Evolutionary conservation across 2,797 vertebrate genomes (phyloP), one percentile per base, ranked within the genome.

Genomic region (Pteronotus mesoamericanus): DNA sequence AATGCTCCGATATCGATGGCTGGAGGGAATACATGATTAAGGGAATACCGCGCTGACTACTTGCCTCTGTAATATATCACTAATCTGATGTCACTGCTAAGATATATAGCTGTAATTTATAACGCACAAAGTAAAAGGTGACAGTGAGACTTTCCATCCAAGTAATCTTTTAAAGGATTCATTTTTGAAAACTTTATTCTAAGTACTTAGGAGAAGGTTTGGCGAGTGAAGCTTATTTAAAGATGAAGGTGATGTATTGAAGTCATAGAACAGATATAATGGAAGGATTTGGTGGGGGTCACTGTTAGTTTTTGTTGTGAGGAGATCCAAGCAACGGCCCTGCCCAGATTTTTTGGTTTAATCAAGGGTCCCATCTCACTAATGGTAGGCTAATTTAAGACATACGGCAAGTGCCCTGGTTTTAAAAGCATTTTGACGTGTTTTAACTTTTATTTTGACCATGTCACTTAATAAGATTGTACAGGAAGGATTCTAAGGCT

Each of bases 41-140:
- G 97, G 94, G 97, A 98, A 97, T 93, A 97, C 34, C 55, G 24
- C 74, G 57, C 87, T 97, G 98, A 98, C 98, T 95, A 97, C 91
- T 93, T 91, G 78, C 48, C 91, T 96, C 55, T 91, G 48, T 68
- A 97, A 97, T 97, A 94, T 48, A 98, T 98, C 96, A 97, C 98
- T 97, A 96, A 96, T 97, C 97, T 97, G 89, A 92, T 97, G 97
- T 96, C 96, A 95, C 57, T 34, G 7, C 51, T 86, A 97, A 85
- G 78, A 97, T 95, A 89, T 88, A 82, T 86, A 91, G 96, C 53
- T 93, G 94, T 93, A 97, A 98, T 97, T 98, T 96, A 97, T 86
- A 95, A 97, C 82, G 89, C 7, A 37, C 96, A 96, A 85, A 89
- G 97, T 97, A 89, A 97, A 95, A 92, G 92, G 42, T 95, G 86